phyloP scores from a whole-genome alignment of 1,140 invertebrate species.

The Bombus confusus region DNA sequence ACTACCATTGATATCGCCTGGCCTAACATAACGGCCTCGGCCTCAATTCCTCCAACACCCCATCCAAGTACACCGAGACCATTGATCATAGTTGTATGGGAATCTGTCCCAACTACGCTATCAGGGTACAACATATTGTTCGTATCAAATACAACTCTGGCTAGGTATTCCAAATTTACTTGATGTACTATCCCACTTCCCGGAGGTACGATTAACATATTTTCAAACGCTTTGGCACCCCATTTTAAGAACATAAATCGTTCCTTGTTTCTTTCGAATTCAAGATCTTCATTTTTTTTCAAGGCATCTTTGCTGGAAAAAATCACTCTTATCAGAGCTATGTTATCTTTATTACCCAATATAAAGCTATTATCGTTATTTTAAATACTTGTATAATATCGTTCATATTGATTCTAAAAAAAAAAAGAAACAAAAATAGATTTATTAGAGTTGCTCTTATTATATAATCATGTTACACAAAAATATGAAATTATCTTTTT shows the following conservation, averaged over 20 bases:
- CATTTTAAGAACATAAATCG: constrained; percentile 98
- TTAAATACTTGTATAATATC: constrained; percentile 5
- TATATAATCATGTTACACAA: background rate
- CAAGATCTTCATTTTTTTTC: constrained; percentile 96
- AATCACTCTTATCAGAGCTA: constrained; percentile 50
- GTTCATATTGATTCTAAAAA: background rate
- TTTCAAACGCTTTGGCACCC: constrained; percentile 97
- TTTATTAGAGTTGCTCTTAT: background rate
- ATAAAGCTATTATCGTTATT: background rate
- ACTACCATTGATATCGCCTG: constrained; percentile 98
- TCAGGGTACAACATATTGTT: constrained; percentile 93
- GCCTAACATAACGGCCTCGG: constrained; percentile 95
- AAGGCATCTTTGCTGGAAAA: constrained; percentile 89
- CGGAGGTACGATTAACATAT: constrained; percentile 98
- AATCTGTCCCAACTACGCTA: constrained; percentile 99
- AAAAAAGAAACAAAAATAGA: background rate
- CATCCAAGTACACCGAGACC: constrained; percentile 92
- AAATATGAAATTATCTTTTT: background rate
- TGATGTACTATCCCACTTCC: constrained; percentile 99
- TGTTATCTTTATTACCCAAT: constrained; percentile 2
- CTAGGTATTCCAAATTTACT: constrained; percentile 98
- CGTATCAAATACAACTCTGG: constrained; percentile 95
- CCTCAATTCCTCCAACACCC: constrained; percentile 93
- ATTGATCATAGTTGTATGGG: constrained; percentile 99
- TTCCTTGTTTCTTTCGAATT: constrained; percentile 98